phyloP scores from a whole-genome alignment of 2,888 invertebrate species.

The Ypsolopha scabrella region DNA sequence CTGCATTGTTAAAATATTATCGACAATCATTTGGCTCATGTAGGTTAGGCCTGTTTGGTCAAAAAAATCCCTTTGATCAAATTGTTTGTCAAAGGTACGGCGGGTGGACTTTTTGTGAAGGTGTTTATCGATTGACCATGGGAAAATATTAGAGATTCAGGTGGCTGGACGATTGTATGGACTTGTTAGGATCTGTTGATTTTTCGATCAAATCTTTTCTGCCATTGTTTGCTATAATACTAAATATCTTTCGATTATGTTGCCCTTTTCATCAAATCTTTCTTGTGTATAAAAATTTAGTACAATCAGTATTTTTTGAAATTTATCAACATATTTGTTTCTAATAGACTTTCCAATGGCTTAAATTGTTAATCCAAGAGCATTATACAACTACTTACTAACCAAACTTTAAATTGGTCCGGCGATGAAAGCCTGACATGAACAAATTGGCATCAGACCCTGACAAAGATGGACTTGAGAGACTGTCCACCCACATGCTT shows the following conservation, averaged over 20 bases:
- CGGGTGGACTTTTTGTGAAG: constrained; percentile 53
- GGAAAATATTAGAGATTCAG: constrained; percentile 65
- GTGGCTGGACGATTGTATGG: constrained; percentile 52
- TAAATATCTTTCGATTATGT: constrained; percentile 1
- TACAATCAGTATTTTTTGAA: background rate
- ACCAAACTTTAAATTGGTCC: constrained; percentile 59
- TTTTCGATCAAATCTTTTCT: constrained; percentile 42
- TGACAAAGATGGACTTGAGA: constrained; percentile 68
- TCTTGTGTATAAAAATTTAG: background rate
- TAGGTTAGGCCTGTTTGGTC: constrained; percentile 53
- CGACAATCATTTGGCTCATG: constrained; percentile 42
- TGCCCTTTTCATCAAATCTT: background rate
- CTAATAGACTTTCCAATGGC: background rate
- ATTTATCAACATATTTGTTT: background rate
- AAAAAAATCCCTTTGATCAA: constrained; percentile 61
- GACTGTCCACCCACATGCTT: constrained; percentile 66
- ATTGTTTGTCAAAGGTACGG: constrained; percentile 61
- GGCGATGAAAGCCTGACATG: constrained; percentile 62
- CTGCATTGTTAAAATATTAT: constrained; percentile 53
- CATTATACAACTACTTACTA: constrained; percentile 32
- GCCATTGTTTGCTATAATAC: constrained; percentile 26
- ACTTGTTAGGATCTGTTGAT: constrained; percentile 27
- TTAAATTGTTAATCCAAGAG: constrained; percentile 26
- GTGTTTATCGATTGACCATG: constrained; percentile 68
- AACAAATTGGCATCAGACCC: constrained; percentile 67